Evolutionary conservation across 1,140 invertebrate genomes (phyloP).

Genomic region (Drosophila repleta): DNA sequence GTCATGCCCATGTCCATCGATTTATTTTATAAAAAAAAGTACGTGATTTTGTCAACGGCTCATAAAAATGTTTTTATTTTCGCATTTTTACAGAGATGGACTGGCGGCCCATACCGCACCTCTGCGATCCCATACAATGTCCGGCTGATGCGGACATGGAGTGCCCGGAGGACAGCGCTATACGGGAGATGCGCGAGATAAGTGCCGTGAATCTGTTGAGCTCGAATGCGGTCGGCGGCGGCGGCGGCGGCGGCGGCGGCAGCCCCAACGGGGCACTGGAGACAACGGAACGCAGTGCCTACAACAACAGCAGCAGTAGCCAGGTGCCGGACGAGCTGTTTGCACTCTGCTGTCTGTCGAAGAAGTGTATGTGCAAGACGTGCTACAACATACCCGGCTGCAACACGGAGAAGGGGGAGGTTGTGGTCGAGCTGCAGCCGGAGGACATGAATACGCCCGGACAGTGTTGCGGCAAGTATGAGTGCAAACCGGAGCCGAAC

Average conservation of each 20-base stretch:
- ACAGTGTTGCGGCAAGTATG: slow-evolving; percentile 69
- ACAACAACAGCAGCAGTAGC: slow-evolving; percentile 46
- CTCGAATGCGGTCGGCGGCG: slow-evolving; percentile 51
- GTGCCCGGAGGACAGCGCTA: slow-evolving; percentile 71
- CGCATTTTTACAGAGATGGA: slow-evolving; percentile 28
- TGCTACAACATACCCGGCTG: slow-evolving; percentile 75
- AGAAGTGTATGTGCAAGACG: slow-evolving; percentile 74
- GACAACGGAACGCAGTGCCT: slow-evolving; percentile 12
- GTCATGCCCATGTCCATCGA: background rate
- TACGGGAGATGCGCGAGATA: slow-evolving; percentile 55
- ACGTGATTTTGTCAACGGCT: slow-evolving; percentile 6
- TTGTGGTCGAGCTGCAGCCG: slow-evolving; percentile 62
- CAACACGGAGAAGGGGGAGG: slow-evolving; percentile 39
- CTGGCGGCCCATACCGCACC: slow-evolving; percentile 42
- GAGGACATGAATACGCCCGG: slow-evolving; percentile 69
- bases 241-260: slow-evolving; percentile 32
- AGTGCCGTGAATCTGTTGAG: slow-evolving; percentile 51
- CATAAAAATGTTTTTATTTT: slow-evolving; percentile 5
- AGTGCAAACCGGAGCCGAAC: slow-evolving; percentile 67
- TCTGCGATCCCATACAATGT: slow-evolving; percentile 65
- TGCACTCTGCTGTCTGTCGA: slow-evolving; percentile 63
- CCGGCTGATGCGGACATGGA: slow-evolving; percentile 70
- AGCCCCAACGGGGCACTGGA: slow-evolving; percentile 1
- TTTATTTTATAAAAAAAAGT: slow-evolving; percentile 4
- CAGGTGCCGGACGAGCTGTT: slow-evolving; percentile 53